phyloP scores from a whole-genome alignment of 1,140 invertebrate genomes.

The Acarapis woodi region DNA sequence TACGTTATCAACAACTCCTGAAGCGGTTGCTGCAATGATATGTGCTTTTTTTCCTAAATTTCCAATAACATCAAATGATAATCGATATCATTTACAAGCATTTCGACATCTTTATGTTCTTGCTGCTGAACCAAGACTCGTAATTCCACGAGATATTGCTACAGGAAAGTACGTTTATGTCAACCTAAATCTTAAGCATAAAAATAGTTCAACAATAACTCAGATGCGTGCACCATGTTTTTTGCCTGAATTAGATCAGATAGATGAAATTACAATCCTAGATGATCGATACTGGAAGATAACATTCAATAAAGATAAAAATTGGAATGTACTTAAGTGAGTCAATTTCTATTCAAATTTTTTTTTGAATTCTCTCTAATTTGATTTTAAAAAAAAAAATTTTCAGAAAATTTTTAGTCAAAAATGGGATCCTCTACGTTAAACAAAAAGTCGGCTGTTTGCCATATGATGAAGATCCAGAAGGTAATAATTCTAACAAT shows the following conservation, averaged over 20 bases:
- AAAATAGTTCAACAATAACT: conserved; percentile 21
- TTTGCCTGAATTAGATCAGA: conserved; percentile 42
- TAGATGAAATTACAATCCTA: conserved; percentile 27
- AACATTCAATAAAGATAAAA: conserved; percentile 42
- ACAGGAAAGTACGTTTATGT: conserved; percentile 46
- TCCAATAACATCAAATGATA: conserved; percentile 80
- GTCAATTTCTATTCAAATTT: conserved; percentile 13
- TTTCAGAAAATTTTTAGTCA: conserved; percentile 26
- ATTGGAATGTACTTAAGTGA: conserved; percentile 48
- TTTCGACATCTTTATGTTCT: conserved; percentile 79
- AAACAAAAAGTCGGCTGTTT: conserved; percentile 66
- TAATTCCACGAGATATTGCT: conserved; percentile 57
- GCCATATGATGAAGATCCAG: conserved; percentile 56
- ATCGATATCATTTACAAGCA: conserved; percentile 80
- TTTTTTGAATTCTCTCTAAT: neutral
- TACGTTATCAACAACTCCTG: conserved; percentile 48
- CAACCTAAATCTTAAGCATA: conserved; percentile 30
- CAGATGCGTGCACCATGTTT: conserved; percentile 47
- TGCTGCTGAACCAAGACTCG: conserved; percentile 53
- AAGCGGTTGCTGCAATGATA: conserved; percentile 54
- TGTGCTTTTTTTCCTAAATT: conserved; percentile 88
- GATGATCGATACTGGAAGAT: conserved; percentile 46
- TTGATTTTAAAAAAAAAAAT: too few species aligned
- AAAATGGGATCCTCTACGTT: conserved; percentile 40
- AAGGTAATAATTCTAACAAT: too few species aligned